Conservation (phyloP, 2,113 vertebrate species). For the Syngnathus scovelli region DNA sequence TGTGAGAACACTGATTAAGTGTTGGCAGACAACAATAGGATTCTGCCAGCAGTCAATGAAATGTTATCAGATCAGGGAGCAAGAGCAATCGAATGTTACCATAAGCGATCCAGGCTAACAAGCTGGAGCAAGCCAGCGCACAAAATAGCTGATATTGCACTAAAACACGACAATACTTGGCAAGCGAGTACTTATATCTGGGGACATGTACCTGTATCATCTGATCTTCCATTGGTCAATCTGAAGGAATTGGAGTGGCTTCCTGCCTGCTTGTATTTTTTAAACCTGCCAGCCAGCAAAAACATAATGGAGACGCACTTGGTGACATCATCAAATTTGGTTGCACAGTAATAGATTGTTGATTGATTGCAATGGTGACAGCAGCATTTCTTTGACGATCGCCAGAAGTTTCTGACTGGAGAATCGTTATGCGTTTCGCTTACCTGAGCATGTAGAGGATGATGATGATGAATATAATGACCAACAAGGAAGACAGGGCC, state of each 20-base stretch:
- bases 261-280: constrained; percentile 97
- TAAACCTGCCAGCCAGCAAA: constrained; percentile 78
- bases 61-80: constrained; percentile 32
- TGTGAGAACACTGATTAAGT: constrained; percentile 44
- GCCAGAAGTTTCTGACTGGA: constrained; percentile 8
- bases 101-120: constrained; percentile 13
- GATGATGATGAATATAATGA: constrained; percentile 98
- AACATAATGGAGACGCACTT: constrained; percentile 8
- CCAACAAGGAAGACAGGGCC: constrained; percentile 90
- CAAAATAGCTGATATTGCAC: constrained; percentile 6
- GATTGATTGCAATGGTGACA: constrained; percentile 37
- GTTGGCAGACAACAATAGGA: constrained; percentile 44
- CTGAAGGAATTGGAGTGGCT: constrained; percentile 97
- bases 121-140: constrained; percentile 18
- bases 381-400: constrained; percentile 17
- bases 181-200: not conserved
- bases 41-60: constrained; percentile 26
- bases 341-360: constrained; percentile 15
- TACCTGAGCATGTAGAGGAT: constrained; percentile 98
- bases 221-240: constrained; percentile 86
- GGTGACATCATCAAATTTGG: constrained; percentile 3
- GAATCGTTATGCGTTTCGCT: constrained; percentile 38
- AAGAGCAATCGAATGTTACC: constrained; percentile 45
- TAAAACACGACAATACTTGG: constrained; percentile 12
- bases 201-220: constrained; percentile 82